These are phyloP conservation scores for Heloderma charlesbogerti DNA, from an alignment of 2,113 vertebrate species.

Conservation along the genomic window DNA sequence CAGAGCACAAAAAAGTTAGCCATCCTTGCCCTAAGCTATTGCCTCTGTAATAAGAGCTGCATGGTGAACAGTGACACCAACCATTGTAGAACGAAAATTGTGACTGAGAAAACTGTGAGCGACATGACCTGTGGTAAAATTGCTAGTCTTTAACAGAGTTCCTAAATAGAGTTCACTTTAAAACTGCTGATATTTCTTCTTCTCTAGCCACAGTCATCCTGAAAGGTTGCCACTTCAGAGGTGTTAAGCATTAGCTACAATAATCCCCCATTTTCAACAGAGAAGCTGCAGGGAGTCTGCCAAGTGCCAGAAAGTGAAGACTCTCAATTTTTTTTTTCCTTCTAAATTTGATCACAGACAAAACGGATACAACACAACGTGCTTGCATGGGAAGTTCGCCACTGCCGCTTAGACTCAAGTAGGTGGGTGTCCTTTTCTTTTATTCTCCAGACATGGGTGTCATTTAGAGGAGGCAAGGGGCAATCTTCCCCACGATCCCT, in stretches of 20 bases:
- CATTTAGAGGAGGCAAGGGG: background rate
- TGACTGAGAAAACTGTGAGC: slow-evolving; percentile 6
- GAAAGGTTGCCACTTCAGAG: slow-evolving; percentile 30
- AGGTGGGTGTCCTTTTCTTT: background rate
- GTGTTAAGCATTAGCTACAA: slow-evolving; percentile 22
- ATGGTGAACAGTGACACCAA: background rate
- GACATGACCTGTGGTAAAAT: slow-evolving; percentile 15
- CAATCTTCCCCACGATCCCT: too few relatives aligned
- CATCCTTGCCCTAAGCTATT: background rate
- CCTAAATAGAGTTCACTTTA: slow-evolving; percentile 31
- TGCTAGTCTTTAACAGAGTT: slow-evolving; percentile 18
- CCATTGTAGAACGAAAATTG: background rate
- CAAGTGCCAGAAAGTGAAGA: background rate
- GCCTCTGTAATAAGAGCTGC: background rate
- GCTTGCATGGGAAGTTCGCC: background rate
- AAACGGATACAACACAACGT: background rate
- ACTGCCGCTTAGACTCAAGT: background rate
- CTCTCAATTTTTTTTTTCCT: background rate
- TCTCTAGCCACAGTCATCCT: slow-evolving; percentile 14
- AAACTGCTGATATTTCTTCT: slow-evolving; percentile 31
- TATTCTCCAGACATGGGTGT: background rate
- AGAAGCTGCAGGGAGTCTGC: slow-evolving; percentile 6
- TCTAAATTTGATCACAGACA: background rate
- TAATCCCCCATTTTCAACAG: slow-evolving; percentile 27
- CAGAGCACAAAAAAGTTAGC: background rate